Base-by-base conservation (phyloP, 2,113 vertebrate species). In the Ictalurus punctatus region DNA sequence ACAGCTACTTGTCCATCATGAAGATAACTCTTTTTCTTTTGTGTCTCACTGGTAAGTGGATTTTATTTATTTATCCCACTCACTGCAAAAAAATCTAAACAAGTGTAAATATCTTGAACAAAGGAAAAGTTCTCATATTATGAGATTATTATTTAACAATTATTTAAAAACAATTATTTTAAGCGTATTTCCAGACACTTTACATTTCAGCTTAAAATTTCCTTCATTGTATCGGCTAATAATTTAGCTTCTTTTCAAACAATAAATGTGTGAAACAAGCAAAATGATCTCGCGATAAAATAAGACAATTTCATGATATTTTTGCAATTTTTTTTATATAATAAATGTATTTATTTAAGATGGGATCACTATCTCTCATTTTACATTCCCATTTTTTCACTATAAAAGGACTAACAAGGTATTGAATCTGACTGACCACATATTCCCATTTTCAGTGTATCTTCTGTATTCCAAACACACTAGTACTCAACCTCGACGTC, bases 1-100 rank as follows among this genome's bases (percentile, higher is more conserved):
- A 82, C 80, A 82, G 80, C 16, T 34, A 59, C 56, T 59, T 34
- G 8, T 58, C n/a, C 54, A 82, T 23, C 80, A 82, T 82, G 80
- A 82, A 82, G 54, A n/a, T 59, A 37, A 19, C 23, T 59, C 52
- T 82, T 82, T 34, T 82, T 19, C n/a, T 82, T 17, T 23, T 82
- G n/a, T 82, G 16, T 82, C 80, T 82, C 30, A 82, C n/a, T 1
- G 80, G 80, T 59, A 9, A 37, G 80, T 82, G 7, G 25, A n/a
- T 80, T 80, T 16, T n/a, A 34, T 73, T 52, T 6, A 21, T 67
- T n/a, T 34, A 16, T 30, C n/a, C 17, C 71, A 21, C 4, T 23
- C 3, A 52, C n/a, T 27, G 12, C 48, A 78, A 23, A 34, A 80
- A 80, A 12, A 78, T 52, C 40, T 79, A 25, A 48, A 7, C 74